Conservation (phyloP, 30 jellyfish, hydroid and myxozoan genomes). For the Catostylus mosaicus region DNA sequence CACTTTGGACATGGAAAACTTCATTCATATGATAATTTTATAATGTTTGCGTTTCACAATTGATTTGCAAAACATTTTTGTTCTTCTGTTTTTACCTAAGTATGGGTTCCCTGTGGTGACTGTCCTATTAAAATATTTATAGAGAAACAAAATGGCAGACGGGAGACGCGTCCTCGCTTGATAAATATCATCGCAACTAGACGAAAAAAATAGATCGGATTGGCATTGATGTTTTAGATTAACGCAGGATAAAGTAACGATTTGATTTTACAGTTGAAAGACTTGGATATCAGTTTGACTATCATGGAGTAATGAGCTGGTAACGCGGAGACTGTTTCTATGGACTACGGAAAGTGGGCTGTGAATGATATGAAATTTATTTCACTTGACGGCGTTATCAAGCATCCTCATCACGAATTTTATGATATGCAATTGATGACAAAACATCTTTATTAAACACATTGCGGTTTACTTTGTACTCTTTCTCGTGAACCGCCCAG, state of each 20-base stretch:
- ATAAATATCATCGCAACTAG: neutral
- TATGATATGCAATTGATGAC: neutral
- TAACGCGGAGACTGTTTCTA: neutral
- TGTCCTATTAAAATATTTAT: slow-evolving; percentile 20
- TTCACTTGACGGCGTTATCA: neutral
- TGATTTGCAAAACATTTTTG: neutral
- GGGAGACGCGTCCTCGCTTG: neutral
- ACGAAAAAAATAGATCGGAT: neutral
- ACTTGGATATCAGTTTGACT: too few relatives aligned
- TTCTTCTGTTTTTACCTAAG: neutral
- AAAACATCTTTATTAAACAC: neutral
- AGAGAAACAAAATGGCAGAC: slow-evolving; percentile 1
- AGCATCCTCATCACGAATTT: neutral
- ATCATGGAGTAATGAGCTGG: neutral
- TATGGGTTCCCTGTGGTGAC: slow-evolving; percentile 28
- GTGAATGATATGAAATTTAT: neutral
- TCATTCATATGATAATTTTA: too few relatives aligned
- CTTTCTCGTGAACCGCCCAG: too few relatives aligned
- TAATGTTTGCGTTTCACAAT: neutral
- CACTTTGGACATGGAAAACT: too few relatives aligned
- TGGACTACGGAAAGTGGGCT: slow-evolving; percentile 29
- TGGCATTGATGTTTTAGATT: neutral
- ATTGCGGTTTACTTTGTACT: too few relatives aligned
- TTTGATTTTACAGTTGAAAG: too few relatives aligned
- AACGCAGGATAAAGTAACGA: neutral